A percentile compares a stretch with the other conserved stretches of the same genome.
These are phyloP conservation scores for Corydoras maculifer DNA, from an alignment of 2,113 vertebrate species.

Conservation along the genomic window DNA sequence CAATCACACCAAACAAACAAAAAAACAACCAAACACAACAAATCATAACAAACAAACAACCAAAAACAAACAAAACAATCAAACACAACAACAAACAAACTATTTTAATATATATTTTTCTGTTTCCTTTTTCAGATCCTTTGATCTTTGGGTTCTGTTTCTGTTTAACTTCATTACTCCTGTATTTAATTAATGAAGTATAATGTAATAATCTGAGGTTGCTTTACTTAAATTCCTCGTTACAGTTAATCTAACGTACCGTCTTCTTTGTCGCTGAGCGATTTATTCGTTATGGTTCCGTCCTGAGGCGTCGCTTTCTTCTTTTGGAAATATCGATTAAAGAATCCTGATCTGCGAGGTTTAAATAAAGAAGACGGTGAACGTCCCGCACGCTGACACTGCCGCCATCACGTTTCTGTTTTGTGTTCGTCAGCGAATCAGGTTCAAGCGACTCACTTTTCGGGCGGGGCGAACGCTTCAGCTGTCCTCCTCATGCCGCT, in stretches of 20 bases:
- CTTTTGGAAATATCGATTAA: constrained; percentile 44
- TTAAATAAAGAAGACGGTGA: neutral
- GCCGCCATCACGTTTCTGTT: too few species aligned
- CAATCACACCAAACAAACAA: too few species aligned
- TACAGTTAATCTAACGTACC: neutral
- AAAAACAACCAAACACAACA: neutral
- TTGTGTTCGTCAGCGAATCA: too few species aligned
- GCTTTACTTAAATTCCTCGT: too few species aligned
- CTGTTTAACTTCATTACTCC: too few species aligned
- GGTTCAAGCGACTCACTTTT: too few species aligned
- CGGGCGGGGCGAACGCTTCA: too few species aligned
- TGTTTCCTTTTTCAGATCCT: neutral
- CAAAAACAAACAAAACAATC: neutral
- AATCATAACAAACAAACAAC: neutral
- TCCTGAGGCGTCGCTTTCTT: constrained; percentile 46
- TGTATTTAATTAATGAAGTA: too few species aligned
- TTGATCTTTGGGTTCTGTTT: too few species aligned
- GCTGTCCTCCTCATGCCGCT: too few species aligned
- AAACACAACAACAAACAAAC: neutral
- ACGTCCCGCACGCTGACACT: neutral
- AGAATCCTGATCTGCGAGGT: constrained; percentile 54
- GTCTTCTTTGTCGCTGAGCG: constrained; percentile 39
- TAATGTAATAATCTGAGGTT: neutral
- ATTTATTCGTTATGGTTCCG: constrained; percentile 27
- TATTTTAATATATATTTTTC: too few species aligned